Conservation (phyloP, 2,797 vertebrate genomes). For the Aplochiton taeniatus region DNA sequence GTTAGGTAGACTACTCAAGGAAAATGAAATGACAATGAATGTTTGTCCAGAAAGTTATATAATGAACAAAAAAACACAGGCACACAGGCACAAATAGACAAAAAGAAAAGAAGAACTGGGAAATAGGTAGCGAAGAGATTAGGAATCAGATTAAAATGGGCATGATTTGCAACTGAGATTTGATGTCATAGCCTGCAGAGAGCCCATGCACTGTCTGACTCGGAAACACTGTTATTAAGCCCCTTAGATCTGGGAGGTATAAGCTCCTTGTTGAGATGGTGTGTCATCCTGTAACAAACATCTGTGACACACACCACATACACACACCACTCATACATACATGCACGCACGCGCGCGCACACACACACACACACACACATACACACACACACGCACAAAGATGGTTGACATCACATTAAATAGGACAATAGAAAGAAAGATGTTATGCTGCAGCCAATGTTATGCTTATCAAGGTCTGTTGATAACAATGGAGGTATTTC, state of each 20-base stretch:
- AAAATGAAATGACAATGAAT: background rate
- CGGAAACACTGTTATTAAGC: constrained; percentile 38
- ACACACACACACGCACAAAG: background rate
- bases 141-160: background rate
- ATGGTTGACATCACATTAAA: background rate
- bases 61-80: background rate
- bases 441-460: too few species aligned
- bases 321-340: background rate
- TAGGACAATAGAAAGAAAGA: too few species aligned
- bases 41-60: background rate
- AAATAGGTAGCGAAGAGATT: constrained; percentile 15
- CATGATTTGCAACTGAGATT: constrained; percentile 32
- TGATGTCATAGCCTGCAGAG: constrained; percentile 36
- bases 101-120: constrained; percentile 2
- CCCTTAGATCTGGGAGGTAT: constrained; percentile 44
- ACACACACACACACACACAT: background rate
- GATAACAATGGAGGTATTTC: too few species aligned
- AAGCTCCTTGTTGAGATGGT: constrained; percentile 57
- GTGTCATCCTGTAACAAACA: background rate
- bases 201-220: constrained; percentile 31
- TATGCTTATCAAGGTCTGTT: too few species aligned
- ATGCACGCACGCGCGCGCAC: background rate
- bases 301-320: background rate
- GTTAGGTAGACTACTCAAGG: too few species aligned
- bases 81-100: background rate